Evolutionary conservation across 1,140 invertebrate genomes (phyloP).

Genomic region (Sinonovacula constricta): DNA sequence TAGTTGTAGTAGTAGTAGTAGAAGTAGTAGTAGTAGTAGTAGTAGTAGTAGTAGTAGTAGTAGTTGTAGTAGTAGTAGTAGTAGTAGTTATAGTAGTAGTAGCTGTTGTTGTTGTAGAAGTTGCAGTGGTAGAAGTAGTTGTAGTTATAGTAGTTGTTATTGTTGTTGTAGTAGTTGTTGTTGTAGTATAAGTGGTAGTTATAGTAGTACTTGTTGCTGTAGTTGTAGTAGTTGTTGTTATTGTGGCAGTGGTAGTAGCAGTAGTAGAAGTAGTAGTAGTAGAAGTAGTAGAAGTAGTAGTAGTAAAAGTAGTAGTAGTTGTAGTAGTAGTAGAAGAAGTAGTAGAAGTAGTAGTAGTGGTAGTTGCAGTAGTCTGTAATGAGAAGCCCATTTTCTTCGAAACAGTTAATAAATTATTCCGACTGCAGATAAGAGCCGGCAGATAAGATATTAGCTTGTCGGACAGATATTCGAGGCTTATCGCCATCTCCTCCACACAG

Average conservation of each 20-base stretch:
- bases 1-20: conserved; percentile 35
- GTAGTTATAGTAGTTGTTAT: conserved; percentile 1
- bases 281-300: conserved; percentile 18
- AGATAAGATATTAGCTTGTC: no score
- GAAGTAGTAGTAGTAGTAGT: conserved; percentile 27
- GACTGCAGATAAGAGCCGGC: no score
- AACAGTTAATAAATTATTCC: no score
- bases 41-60: conserved; percentile 36
- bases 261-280: conserved; percentile 22
- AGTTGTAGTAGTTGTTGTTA: conserved; percentile 14
- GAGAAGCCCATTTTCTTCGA: no score
- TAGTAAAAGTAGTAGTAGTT: conserved; percentile 17
- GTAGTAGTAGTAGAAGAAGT: conserved; percentile 23
- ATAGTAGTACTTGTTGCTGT: conserved; percentile 8
- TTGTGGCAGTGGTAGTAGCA: conserved; percentile 17
- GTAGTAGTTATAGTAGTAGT: conserved; percentile 24
- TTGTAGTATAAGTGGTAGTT: no score
- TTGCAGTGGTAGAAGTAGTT: conserved; percentile 15
- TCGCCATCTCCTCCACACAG: no score
- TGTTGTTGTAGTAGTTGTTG: no score
- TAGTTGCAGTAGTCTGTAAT: conserved; percentile 23
- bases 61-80: conserved; percentile 17
- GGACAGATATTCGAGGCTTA: no score
- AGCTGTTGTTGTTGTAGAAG: conserved; percentile 15
- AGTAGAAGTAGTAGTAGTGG: conserved; percentile 16